A percentile compares a stretch with the other conserved stretches of the same genome.
phyloP scores from a whole-genome alignment of 2,888 invertebrate species.

The Cryptophagus acutangulus region DNA sequence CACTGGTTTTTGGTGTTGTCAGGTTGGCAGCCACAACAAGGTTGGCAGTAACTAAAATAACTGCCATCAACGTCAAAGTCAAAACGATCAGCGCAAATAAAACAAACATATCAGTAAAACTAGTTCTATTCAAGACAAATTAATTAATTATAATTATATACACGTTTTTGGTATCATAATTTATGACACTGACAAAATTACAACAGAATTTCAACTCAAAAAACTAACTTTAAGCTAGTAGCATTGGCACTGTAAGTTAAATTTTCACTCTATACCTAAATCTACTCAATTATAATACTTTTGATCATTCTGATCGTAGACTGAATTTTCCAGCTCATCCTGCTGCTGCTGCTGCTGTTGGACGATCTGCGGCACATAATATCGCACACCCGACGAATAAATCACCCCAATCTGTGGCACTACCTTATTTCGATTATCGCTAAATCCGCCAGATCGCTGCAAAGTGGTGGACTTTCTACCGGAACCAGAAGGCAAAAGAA shows the following conservation, averaged over 20 bases:
- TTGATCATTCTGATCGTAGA: slow-evolving; percentile 40
- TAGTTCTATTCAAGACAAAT: too few species aligned
- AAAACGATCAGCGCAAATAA: too few species aligned
- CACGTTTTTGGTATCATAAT: slow-evolving; percentile 37
- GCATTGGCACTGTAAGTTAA: slow-evolving; percentile 22
- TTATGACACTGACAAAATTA: slow-evolving; percentile 32
- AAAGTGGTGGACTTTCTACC: slow-evolving; percentile 6
- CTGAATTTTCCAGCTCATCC: slow-evolving; percentile 40
- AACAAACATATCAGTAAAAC: too few species aligned
- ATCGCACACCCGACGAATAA: slow-evolving; percentile 45
- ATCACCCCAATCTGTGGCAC: slow-evolving; percentile 46
- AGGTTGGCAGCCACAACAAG: too few species aligned
- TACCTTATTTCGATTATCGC: slow-evolving; percentile 18
- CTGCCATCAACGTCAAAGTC: too few species aligned
- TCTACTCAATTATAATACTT: slow-evolving; percentile 32
- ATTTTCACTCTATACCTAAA: slow-evolving; percentile 6
- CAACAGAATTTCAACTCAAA: slow-evolving; percentile 8
- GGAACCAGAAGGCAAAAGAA: slow-evolving; percentile 30
- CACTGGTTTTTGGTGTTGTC: too few species aligned
- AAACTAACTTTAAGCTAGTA: slow-evolving; percentile 5
- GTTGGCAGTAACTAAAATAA: too few species aligned
- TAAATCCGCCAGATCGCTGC: neutral
- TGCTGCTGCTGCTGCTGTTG: slow-evolving; percentile 11
- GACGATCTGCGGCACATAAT: slow-evolving; percentile 45
- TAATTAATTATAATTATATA: slow-evolving; percentile 33